Base-by-base conservation (phyloP, 2,113 vertebrate genomes). In the Zeus faber region DNA sequence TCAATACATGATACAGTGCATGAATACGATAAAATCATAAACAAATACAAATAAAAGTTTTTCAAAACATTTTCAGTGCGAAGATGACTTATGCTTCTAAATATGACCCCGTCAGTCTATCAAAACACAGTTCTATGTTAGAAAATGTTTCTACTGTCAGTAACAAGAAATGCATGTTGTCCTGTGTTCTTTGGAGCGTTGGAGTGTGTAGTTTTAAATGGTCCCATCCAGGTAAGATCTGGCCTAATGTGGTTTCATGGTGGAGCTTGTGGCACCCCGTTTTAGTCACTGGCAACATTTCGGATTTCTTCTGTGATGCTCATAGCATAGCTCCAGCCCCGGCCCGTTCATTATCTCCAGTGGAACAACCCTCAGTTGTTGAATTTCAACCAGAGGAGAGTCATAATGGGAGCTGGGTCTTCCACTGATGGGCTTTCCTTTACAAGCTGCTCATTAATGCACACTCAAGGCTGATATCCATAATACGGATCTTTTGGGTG, bases 51-150 rank as follows among this genome's bases (percentile, higher is more conserved):
- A 74, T 14, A 14, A 37, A 9, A n/a, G 33, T n/a, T n/a, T n/a
- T n/a, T n/a, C n/a, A n/a, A n/a, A 37, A 37, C 35, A 70, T 31
- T 65, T 81, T 89, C 86, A 87, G 85, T 88, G 86, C 86, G 76
- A 81, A 72, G 54, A 56, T 62, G 50, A 54, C 40, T 40, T 31
- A 68, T 49, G 18, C 44, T 65, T 40, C 29, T 60, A 61, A 61
- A 64, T 55, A 46, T 39, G 31, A 51, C 27, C 26, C 40, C 14
- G 5, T 20, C 26, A 49, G 9, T 17, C 27, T 47, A 16, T 49
- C 39, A 54, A 24, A 63, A 67, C 6, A 52, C 20, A 43, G 40
- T 27, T 58, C 27, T 53, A 71, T 40, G 54, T 47, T 18, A 46
- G 8, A 58, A 35, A 58, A 31, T 14, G 44, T 39, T 9, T 18